Percentiles rank a stretch among this genome's conserved stretches.
Evolutionary conservation across 2,797 vertebrate genomes (phyloP).

Genomic region (Emys orbicularis): DNA sequence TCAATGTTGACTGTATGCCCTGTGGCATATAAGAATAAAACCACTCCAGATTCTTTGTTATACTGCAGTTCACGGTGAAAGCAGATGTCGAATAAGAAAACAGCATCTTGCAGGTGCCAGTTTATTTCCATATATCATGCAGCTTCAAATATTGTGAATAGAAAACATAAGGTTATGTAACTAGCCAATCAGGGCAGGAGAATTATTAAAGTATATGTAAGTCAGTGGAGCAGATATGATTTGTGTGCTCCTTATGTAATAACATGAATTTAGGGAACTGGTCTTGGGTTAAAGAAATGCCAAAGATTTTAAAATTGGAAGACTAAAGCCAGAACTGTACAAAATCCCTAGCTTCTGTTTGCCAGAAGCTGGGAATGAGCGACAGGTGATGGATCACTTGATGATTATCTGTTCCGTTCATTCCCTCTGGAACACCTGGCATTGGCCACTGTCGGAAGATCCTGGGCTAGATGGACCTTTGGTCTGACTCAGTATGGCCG

Average conservation of each 20-base stretch:
- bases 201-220: background rate
- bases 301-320: background rate
- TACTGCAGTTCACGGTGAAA: background rate
- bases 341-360: background rate
- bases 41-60: background rate
- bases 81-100: background rate
- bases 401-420: too few species aligned
- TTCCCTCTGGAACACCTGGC: too few species aligned
- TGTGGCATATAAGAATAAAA: background rate
- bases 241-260: background rate
- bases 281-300: background rate
- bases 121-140: background rate
- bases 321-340: background rate
- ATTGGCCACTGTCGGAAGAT: too few species aligned
- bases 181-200: background rate
- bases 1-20: background rate
- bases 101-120: background rate
- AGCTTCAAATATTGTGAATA: background rate
- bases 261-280: background rate
- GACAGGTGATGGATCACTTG: too few species aligned
- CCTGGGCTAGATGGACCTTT: too few species aligned
- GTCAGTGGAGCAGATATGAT: background rate
- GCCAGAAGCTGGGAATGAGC: too few species aligned
- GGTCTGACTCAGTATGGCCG: too few species aligned
- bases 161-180: background rate